Percentiles rank a stretch among this genome's conserved stretches.
These are phyloP conservation scores for Sebastes trivittatus DNA, from an alignment of 2,797 vertebrate genomes.

Conservation along the genomic window DNA sequence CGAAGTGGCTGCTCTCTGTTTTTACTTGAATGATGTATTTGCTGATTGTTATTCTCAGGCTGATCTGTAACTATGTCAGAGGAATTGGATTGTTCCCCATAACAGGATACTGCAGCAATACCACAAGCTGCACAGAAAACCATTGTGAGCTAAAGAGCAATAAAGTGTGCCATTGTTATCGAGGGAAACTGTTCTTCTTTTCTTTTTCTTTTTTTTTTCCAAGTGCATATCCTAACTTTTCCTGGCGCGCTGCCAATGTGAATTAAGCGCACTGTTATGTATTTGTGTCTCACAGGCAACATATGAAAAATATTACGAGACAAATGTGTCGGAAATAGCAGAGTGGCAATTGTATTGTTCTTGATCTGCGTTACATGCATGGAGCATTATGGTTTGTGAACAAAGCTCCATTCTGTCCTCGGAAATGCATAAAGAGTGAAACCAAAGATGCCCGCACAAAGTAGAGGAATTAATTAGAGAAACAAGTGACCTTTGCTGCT, in stretches of 20 bases:
- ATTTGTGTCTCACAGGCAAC: slow-evolving; percentile 59
- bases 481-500: slow-evolving; percentile 69
- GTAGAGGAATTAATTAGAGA: slow-evolving; percentile 74
- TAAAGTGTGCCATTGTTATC: slow-evolving; percentile 81
- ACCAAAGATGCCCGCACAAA: slow-evolving; percentile 45
- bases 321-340: slow-evolving; percentile 38
- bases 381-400: slow-evolving; percentile 25
- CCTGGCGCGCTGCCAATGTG: slow-evolving; percentile 67
- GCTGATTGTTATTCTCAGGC: slow-evolving; percentile 75
- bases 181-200: slow-evolving; percentile 60
- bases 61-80: slow-evolving; percentile 74
- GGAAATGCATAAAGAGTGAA: slow-evolving; percentile 30
- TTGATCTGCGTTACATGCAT: slow-evolving; percentile 37
- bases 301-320: slow-evolving; percentile 51
- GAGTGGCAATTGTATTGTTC: slow-evolving; percentile 22
- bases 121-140: slow-evolving; percentile 72
- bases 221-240: slow-evolving; percentile 67
- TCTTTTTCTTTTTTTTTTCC: slow-evolving; percentile 29
- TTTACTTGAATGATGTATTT: slow-evolving; percentile 64
- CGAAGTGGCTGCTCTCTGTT: slow-evolving; percentile 36
- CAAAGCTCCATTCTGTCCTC: slow-evolving; percentile 37
- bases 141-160: slow-evolving; percentile 76
- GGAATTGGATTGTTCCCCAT: slow-evolving; percentile 79
- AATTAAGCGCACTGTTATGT: slow-evolving; percentile 63
- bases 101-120: slow-evolving; percentile 81